Base-by-base conservation (phyloP, 1,140 invertebrate genomes). In the Theocolax elegans region DNA sequence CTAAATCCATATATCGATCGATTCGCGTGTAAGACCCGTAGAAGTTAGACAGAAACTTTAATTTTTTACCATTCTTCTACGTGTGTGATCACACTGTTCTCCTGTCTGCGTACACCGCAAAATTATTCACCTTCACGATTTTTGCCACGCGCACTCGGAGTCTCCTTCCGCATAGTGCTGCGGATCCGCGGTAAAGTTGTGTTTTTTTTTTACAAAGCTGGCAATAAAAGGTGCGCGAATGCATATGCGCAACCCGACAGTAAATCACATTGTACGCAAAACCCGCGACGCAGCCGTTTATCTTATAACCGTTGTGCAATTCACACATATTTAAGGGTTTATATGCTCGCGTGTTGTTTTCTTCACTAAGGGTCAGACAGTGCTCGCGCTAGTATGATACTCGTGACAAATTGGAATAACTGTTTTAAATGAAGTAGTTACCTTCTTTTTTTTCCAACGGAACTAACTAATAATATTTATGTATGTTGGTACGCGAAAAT, bases 241-340 rank as follows among this genome's bases (percentile, higher is more conserved):
- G 59, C 38, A 29, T 44, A 40, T 59, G 40, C 35, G 54, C 44
- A 31, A 25, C 27, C 31, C 40, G 19, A 2, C 17, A 27, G 40
- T 67, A 48, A 67, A 67, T 67, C 53, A 56, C 31, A 17, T 49
- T 48, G 3, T 25, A 42, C 23, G 21, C 12, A 31, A 21, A 23
- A 38, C 3, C 19, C 49, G 13, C 13, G 29, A 15, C 23, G 42
- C 13, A 2, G 21, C 13, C 53, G 27, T 59, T 49, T 58, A 59
- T 59, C 54, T 38, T 60, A 60, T 19, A 21, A 49, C 65, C 65
- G 65, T 67, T 67, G n/a, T n/a, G 49, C 54, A 23, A 38, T 49
- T 23, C 23, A 25, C 27, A 54, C 25, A 23, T 44, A 54, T 54
- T 66, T 42, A 29, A 10, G 13, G n/a, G n/a, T 40, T 25, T 7